Conservation (phyloP, 1,140 invertebrate genomes). For the Anastrepha ludens region DNA sequence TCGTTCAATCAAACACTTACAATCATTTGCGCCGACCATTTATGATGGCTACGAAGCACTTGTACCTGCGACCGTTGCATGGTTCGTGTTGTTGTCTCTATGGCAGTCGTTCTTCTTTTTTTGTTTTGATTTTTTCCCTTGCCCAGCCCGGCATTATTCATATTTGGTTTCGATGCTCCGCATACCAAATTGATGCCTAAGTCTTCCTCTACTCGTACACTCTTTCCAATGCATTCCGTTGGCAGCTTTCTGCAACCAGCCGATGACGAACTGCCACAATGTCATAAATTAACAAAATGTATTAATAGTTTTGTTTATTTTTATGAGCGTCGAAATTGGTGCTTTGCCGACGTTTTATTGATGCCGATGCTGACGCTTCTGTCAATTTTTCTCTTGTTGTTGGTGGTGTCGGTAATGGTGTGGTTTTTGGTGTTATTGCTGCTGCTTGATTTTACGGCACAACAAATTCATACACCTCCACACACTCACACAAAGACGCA, state of each 20-base stretch:
- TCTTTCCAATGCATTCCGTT: not conserved
- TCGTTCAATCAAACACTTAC: conserved; percentile 30
- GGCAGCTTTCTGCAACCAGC: not conserved
- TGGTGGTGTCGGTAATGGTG: not conserved
- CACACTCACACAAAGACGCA: not conserved
- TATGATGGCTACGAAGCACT: conserved; percentile 20
- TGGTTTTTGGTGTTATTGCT: not conserved
- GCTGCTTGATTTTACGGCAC: conserved; percentile 20
- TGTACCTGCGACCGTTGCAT: not conserved
- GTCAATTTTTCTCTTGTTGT: conserved; percentile 13
- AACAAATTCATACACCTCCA: not conserved
- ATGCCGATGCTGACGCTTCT: not conserved
- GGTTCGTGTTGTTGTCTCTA: not conserved
- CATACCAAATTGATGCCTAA: conserved; percentile 48
- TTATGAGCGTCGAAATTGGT: conserved; percentile 68
- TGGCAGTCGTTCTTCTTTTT: not conserved
- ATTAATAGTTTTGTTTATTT: conserved; percentile 73
- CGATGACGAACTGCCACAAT: conserved; percentile 58
- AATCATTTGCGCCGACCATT: not conserved
- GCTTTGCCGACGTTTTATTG: conserved; percentile 53
- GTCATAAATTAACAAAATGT: conserved; percentile 74
- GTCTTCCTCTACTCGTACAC: not conserved
- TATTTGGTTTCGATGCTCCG: not conserved
- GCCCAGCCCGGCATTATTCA: not conserved
- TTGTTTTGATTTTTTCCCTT: not conserved